A percentile compares a stretch with the other conserved stretches of the same genome.
Evolutionary conservation across 2,113 vertebrate genomes (phyloP).

Genomic region (Marcusenius ussheri): DNA sequence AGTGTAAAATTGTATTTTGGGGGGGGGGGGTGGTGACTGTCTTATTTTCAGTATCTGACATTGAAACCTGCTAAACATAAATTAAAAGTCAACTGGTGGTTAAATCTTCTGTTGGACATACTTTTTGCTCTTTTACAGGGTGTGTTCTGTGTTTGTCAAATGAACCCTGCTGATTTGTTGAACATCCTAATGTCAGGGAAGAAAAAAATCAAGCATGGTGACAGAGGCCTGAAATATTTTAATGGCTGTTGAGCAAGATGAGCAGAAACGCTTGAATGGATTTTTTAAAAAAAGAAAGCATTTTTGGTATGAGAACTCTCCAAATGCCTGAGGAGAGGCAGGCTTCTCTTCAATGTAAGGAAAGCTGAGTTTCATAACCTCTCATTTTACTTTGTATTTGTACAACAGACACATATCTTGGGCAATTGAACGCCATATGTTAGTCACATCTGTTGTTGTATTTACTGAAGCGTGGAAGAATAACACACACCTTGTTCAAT

Average conservation of each 20-base stretch:
- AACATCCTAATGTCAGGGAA: too few relatives aligned
- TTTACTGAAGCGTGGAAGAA: background rate
- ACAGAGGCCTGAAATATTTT: background rate
- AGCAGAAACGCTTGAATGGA: background rate
- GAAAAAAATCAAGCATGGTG: background rate
- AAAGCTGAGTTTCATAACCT: background rate
- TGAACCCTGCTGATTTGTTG: background rate
- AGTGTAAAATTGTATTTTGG: background rate
- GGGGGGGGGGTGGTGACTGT: background rate
- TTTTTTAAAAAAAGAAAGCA: background rate
- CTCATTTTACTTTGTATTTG: background rate
- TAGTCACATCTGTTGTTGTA: background rate
- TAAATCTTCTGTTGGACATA: background rate
- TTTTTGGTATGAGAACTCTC: background rate
- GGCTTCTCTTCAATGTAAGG: background rate
- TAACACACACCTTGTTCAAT: background rate
- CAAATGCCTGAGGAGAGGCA: background rate
- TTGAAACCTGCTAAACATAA: background rate
- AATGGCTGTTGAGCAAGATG: background rate
- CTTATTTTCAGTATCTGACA: background rate
- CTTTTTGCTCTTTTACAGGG: background rate
- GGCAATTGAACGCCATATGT: background rate
- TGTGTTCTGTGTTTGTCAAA: conserved; percentile 1
- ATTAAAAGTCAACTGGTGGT: background rate
- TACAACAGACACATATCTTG: background rate